Evolutionary conservation across 2,888 invertebrate species (phyloP).

Genomic region (Plebejus melissa): DNA sequence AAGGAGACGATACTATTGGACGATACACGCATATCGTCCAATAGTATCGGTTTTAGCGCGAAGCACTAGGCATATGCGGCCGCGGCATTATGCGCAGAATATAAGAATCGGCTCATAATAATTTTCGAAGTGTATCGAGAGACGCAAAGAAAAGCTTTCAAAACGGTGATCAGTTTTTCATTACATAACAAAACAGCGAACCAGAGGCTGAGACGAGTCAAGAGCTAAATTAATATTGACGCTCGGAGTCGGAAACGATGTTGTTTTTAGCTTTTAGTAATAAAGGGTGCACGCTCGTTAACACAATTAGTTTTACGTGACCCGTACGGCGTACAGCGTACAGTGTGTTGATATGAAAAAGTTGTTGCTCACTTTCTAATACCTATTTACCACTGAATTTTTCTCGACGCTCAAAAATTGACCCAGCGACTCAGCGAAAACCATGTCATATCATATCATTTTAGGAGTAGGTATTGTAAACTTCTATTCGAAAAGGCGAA

Average conservation of each 20-base stretch:
- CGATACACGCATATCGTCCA: too few relatives aligned
- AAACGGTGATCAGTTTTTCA: conserved; percentile 43
- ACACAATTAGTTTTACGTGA: conserved; percentile 38
- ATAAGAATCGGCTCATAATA: neutral
- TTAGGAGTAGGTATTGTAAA: neutral
- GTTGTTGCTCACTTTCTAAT: neutral
- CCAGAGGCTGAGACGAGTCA: conserved; percentile 41
- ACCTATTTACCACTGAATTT: too few relatives aligned
- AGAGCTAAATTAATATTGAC: conserved; percentile 63
- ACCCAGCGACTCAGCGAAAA: too few relatives aligned
- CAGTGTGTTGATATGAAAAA: neutral
- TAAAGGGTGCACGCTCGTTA: conserved; percentile 42
- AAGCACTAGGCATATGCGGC: too few relatives aligned
- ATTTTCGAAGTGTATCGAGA: conserved; percentile 12
- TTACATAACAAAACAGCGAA: conserved; percentile 49
- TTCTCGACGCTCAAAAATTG: too few relatives aligned
- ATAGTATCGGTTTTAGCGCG: too few relatives aligned
- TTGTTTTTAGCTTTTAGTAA: conserved; percentile 52
- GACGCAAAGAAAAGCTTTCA: conserved; percentile 29
- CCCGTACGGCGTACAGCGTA: neutral
- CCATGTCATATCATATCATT: too few relatives aligned
- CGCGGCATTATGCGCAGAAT: neutral
- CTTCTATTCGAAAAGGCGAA: neutral
- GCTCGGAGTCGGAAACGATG: conserved; percentile 45
- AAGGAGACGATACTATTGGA: too few relatives aligned